phyloP scores from a whole-genome alignment of 2,797 vertebrate species.

The Pitangus sulphuratus region DNA sequence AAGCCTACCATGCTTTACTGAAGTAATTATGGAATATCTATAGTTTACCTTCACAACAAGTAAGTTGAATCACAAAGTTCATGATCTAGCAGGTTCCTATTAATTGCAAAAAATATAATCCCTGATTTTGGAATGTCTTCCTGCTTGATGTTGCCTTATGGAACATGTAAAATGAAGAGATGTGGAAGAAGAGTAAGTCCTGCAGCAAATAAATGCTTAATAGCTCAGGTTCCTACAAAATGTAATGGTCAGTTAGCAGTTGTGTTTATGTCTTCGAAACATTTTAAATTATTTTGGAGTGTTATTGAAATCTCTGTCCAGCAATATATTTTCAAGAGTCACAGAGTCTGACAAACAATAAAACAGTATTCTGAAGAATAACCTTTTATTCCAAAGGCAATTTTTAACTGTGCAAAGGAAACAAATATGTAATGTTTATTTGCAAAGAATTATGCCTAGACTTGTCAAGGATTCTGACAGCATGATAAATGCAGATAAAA shows the following conservation, averaged over 20 bases:
- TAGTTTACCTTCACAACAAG: neutral
- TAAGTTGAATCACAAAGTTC: neutral
- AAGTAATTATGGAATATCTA: neutral
- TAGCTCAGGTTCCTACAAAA: neutral
- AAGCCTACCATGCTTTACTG: neutral
- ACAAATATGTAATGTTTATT: conserved; percentile 45
- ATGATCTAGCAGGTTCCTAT: neutral
- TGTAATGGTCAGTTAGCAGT: neutral
- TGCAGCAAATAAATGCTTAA: neutral
- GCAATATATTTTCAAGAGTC: neutral
- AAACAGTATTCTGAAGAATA: conserved; percentile 5
- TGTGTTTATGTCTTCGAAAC: conserved; percentile 2
- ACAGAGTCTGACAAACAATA: neutral
- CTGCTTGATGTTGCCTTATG: rapidly evolving
- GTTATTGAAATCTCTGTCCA: conserved; percentile 5
- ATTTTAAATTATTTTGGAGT: conserved; percentile 45
- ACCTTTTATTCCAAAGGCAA: conserved; percentile 24
- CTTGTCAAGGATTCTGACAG: conserved; percentile 25
- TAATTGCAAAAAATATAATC: neutral
- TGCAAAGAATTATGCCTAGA: conserved; percentile 39
- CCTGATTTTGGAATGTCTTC: neutral
- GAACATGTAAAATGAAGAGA: neutral
- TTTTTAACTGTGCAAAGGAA: conserved; percentile 24
- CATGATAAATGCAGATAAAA: neutral
- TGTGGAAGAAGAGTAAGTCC: neutral